Percentiles rank a stretch among this genome's conserved stretches.
Evolutionary conservation across 2,113 vertebrate species (phyloP).

Genomic region (Numenius arquata): DNA sequence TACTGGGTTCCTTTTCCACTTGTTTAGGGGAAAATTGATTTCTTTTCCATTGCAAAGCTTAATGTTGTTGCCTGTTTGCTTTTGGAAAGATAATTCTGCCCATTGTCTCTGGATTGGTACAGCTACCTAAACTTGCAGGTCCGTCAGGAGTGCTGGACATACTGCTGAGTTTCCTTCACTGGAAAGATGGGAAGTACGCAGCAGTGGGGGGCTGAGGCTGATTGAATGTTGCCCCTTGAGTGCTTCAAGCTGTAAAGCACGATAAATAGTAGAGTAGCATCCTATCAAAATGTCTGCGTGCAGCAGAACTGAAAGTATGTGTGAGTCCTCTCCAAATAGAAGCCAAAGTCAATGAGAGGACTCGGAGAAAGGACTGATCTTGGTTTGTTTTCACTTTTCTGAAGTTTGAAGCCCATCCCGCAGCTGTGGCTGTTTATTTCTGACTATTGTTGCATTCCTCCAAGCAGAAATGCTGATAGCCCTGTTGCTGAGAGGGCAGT

Average conservation of each 20-base stretch:
- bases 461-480: background rate
- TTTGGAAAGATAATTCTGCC: background rate
- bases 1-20: background rate
- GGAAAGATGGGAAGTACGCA: fast-evolving
- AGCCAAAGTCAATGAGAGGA: background rate
- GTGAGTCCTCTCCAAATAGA: background rate
- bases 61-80: background rate
- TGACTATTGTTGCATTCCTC: background rate
- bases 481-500: background rate
- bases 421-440: background rate
- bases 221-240: background rate
- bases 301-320: background rate
- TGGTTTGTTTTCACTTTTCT: background rate
- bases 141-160: fast-evolving
- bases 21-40: background rate
- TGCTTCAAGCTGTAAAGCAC: background rate
- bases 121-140: background rate
- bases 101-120: background rate
- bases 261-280: background rate
- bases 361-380: background rate
- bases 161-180: background rate
- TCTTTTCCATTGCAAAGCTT: background rate
- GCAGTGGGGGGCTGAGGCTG: background rate
- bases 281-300: fast-evolving
- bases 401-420: background rate